A percentile compares a stretch with the other conserved stretches of the same genome.
These are phyloP conservation scores for Trachymyrmex cornetzi DNA, from an alignment of 1,140 invertebrate genomes.

Conservation along the genomic window DNA sequence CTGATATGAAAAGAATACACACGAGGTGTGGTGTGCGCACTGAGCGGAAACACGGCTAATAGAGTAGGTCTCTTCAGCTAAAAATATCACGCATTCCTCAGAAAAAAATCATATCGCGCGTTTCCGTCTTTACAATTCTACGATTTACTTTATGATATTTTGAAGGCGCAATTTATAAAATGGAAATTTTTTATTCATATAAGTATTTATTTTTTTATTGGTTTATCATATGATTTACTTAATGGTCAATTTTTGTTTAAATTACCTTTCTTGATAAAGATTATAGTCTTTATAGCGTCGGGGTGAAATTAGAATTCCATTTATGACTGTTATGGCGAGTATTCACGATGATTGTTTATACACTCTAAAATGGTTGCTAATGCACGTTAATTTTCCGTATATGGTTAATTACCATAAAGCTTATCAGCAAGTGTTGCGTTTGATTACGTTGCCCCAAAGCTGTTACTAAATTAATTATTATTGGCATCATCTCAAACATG, in stretches of 20 bases:
- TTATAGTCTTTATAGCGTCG: conserved; percentile 46
- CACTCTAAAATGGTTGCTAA: conserved; percentile 50
- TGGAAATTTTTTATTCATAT: not conserved
- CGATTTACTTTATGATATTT: not conserved
- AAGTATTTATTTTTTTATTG: not conserved
- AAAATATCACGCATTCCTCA: not conserved
- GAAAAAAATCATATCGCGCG: not conserved
- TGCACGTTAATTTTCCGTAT: conserved; percentile 37
- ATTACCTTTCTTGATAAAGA: conserved; percentile 33
- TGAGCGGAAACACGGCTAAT: conserved; percentile 22
- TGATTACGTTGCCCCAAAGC: conserved; percentile 28
- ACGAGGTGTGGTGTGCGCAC: not conserved
- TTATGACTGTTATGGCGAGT: conserved; percentile 9
- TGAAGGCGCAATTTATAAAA: not conserved
- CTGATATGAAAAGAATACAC: conserved; percentile 33
- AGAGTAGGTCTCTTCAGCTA: not conserved
- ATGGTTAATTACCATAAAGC: conserved; percentile 36
- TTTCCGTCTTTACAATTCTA: not conserved
- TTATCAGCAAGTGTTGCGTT: conserved; percentile 18
- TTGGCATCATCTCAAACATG: conserved; percentile 30
- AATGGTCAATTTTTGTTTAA: conserved; percentile 27
- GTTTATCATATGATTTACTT: conserved; percentile 16
- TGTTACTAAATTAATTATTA: conserved; percentile 49
- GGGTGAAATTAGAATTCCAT: conserved; percentile 40
- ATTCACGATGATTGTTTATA: conserved; percentile 47